These are phyloP conservation scores for Tyrophagus putrescentiae DNA, from an alignment of 1,140 invertebrate genomes.

Conservation along the genomic window DNA sequence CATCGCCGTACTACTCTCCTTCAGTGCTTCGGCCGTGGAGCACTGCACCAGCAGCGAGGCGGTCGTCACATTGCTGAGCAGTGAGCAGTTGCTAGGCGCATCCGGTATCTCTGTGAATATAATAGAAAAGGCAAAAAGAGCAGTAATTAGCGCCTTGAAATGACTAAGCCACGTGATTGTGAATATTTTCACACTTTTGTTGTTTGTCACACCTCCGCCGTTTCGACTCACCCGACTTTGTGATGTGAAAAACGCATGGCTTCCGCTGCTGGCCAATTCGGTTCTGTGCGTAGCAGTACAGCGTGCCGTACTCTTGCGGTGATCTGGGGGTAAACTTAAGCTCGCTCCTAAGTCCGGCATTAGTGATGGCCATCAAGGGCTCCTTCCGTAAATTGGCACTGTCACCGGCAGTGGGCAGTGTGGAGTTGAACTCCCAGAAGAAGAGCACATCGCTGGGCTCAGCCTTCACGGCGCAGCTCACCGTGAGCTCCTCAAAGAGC, in stretches of 20 bases:
- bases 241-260: constrained; percentile 27
- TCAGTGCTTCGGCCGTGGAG: constrained; percentile 37
- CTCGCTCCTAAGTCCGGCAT: constrained; percentile 14
- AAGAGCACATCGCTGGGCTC: constrained; percentile 43
- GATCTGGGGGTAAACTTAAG: constrained; percentile 18
- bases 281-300: constrained; percentile 29
- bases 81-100: constrained; percentile 28
- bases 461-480: constrained; percentile 67
- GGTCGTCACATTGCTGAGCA: constrained; percentile 17
- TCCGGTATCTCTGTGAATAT: constrained; percentile 28
- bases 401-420: constrained; percentile 9
- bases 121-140: no score
- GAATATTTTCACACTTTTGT: not conserved
- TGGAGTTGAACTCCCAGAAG: constrained; percentile 28
- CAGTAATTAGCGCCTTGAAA: no score
- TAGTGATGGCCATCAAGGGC: not conserved
- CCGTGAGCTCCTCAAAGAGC: constrained; percentile 61
- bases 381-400: constrained; percentile 19
- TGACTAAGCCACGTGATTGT: no score
- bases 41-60: constrained; percentile 47
- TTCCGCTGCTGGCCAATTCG: constrained; percentile 28
- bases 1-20: not conserved
- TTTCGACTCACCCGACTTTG: constrained; percentile 24
- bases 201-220: not conserved
- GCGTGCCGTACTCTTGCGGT: constrained; percentile 22